These are phyloP conservation scores for Andricus curvator DNA, from an alignment of 2,888 invertebrate species.

Conservation along the genomic window DNA sequence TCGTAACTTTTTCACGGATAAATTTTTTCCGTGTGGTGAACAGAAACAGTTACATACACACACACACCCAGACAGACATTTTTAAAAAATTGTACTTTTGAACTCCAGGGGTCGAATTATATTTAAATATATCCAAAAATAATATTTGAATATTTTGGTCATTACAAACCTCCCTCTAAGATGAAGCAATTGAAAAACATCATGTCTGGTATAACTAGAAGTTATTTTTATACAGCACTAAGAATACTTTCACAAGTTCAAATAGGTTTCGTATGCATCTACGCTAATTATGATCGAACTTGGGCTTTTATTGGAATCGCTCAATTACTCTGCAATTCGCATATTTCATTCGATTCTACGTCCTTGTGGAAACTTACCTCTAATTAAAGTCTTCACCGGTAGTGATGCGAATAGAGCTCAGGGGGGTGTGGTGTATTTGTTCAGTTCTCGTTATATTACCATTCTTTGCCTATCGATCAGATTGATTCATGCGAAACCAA, in stretches of 20 bases:
- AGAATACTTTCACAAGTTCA: not conserved
- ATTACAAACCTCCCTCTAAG: no score
- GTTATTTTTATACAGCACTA: not conserved
- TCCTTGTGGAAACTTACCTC: slow-evolving; percentile 48
- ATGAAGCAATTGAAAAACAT: no score
- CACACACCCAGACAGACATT: no score
- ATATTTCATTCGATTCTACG: slow-evolving; percentile 40
- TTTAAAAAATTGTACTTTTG: no score
- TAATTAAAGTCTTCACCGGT: slow-evolving; percentile 47
- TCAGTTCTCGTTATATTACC: slow-evolving; percentile 60
- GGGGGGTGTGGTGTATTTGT: slow-evolving; percentile 62
- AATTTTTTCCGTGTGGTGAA: no score
- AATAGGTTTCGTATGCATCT: not conserved
- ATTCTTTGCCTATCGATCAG: slow-evolving; percentile 57
- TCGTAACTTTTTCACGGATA: no score
- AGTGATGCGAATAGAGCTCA: slow-evolving; percentile 43
- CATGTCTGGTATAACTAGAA: not conserved
- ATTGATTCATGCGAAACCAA: slow-evolving; percentile 52
- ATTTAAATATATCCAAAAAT: no score
- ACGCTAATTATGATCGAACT: slow-evolving; percentile 23
- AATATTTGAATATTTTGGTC: no score
- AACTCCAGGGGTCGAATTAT: no score
- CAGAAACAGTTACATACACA: no score
- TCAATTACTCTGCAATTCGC: slow-evolving; percentile 30
- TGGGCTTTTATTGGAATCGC: slow-evolving; percentile 33